These are phyloP conservation scores for Xestia rhomboidea DNA, from an alignment of 2,888 invertebrate genomes.

Conservation along the genomic window DNA sequence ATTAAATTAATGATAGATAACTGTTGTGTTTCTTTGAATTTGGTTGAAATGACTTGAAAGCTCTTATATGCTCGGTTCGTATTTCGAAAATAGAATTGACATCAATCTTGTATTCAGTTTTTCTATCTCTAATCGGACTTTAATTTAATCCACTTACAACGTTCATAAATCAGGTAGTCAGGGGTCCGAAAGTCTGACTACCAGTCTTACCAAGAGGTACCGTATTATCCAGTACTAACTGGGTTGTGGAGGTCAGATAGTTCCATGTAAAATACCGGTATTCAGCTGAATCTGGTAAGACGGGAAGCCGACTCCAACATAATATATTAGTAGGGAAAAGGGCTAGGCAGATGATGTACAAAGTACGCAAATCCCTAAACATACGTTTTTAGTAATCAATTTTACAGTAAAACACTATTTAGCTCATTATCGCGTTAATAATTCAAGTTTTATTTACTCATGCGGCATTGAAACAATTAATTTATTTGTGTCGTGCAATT, in stretches of 20 bases:
- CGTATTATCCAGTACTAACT: too few relatives aligned
- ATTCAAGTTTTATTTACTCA: neutral
- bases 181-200: too few relatives aligned
- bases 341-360: too few relatives aligned
- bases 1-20: neutral
- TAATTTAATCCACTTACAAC: neutral
- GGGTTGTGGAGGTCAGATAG: too few relatives aligned
- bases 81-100: neutral
- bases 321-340: too few relatives aligned
- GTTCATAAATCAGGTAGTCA: neutral
- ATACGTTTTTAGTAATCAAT: neutral
- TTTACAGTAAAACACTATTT: neutral
- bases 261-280: too few relatives aligned
- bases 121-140: neutral
- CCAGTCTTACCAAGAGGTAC: too few relatives aligned
- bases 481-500: conserved; percentile 6
- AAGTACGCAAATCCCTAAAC: neutral
- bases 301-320: too few relatives aligned
- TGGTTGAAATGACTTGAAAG: neutral
- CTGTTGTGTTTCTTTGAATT: neutral
- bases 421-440: conserved; percentile 12
- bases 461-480: neutral
- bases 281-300: too few relatives aligned
- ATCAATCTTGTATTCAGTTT: neutral
- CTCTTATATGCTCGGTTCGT: neutral